Evolutionary conservation across 1,140 invertebrate species (phyloP).

Genomic region (Heliconius himera): DNA sequence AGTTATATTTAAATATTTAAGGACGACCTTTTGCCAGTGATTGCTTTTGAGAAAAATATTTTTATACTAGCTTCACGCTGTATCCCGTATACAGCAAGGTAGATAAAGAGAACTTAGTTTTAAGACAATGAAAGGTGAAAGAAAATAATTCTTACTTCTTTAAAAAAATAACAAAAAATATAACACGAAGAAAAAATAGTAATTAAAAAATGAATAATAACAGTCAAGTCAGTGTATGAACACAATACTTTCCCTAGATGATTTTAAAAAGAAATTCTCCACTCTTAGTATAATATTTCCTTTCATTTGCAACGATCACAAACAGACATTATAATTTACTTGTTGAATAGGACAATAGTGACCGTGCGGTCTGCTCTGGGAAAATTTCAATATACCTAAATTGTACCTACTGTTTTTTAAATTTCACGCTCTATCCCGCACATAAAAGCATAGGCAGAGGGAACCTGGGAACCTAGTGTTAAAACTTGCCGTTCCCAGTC

Average conservation of each 20-base stretch:
- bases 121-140: no score
- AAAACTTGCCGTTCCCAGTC: neutral
- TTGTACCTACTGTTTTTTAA: neutral
- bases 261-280: neutral
- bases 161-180: no score
- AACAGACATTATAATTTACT: conserved; percentile 34
- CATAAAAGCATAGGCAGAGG: neutral
- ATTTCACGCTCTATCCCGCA: neutral
- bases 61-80: no score
- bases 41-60: neutral
- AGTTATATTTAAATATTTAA: neutral
- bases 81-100: no score
- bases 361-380: neutral
- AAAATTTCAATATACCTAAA: neutral
- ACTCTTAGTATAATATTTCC: conserved; percentile 24
- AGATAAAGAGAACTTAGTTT: no score
- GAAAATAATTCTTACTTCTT: no score
- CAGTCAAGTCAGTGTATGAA: neutral
- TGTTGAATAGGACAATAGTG: neutral
- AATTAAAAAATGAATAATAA: neutral
- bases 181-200: no score
- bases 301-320: conserved; percentile 33
- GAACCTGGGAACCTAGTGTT: neutral
- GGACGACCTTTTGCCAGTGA: neutral
- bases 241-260: neutral